phyloP scores from a whole-genome alignment of 2,113 vertebrate genomes.

The Engraulis encrasicolus region DNA sequence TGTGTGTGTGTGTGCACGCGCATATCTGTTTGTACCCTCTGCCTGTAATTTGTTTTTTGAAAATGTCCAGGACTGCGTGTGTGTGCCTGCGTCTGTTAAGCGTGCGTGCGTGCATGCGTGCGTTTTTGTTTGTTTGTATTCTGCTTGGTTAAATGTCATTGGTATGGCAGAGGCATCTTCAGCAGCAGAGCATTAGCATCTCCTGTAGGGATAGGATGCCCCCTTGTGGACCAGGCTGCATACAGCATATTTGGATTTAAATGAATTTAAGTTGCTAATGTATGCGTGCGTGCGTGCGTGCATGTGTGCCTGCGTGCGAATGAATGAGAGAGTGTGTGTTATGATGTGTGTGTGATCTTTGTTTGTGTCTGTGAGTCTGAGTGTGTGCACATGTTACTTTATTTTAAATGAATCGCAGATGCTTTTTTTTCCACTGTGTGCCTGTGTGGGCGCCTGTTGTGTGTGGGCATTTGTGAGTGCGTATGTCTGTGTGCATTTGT shows the following conservation, averaged over 20 bases:
- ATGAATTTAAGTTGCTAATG: too few species aligned
- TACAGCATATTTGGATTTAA: not conserved
- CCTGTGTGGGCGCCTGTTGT: too few species aligned
- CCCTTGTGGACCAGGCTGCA: not conserved
- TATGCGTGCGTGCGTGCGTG: not conserved
- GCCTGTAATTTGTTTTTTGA: not conserved
- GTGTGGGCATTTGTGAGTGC: too few species aligned
- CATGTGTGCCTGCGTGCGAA: not conserved
- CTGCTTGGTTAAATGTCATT: not conserved
- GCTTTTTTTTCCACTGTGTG: too few species aligned
- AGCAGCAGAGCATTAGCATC: not conserved
- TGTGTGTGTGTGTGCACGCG: not conserved
- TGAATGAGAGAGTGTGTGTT: not conserved
- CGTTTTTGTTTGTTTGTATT: conserved; percentile 24
- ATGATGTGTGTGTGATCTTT: too few species aligned
- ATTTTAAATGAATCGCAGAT: too few species aligned
- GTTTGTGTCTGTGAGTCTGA: too few species aligned
- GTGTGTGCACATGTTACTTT: too few species aligned
- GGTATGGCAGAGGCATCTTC: not conserved
- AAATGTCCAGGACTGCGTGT: not conserved
- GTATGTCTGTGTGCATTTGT: too few species aligned
- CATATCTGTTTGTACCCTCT: not conserved
- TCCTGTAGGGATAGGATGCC: not conserved
- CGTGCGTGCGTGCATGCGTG: conserved; percentile 1
- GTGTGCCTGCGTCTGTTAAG: not conserved